These are phyloP conservation scores for Zoanthus sansibaricus DNA, from an alignment of 92 coral and sea anemone species.

Conservation along the genomic window DNA sequence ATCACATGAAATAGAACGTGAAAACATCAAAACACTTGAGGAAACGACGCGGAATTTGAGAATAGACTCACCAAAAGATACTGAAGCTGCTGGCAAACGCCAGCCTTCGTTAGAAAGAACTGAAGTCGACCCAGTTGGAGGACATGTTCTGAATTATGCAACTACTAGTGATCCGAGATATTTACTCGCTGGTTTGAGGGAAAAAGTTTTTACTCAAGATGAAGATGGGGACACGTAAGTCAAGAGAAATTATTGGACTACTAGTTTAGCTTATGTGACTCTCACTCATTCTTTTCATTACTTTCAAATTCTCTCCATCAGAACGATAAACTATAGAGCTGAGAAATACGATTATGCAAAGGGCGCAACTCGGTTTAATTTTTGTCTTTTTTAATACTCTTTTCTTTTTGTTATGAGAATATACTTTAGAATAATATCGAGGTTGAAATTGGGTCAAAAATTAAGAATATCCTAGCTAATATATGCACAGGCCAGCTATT, in stretches of 20 bases:
- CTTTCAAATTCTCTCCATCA: not conserved
- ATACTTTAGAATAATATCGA: too few species aligned
- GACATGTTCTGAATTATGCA: conserved; percentile 75
- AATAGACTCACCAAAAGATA: conserved; percentile 54
- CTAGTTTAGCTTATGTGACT: not conserved
- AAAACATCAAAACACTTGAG: conserved; percentile 35
- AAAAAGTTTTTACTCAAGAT: conserved; percentile 65
- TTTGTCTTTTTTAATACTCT: too few species aligned
- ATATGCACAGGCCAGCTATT: too few species aligned
- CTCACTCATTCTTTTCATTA: not conserved
- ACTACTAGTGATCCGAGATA: conserved; percentile 78
- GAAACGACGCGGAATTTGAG: conserved; percentile 62
- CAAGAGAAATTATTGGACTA: not conserved
- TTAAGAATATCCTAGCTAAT: too few species aligned
- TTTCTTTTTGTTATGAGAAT: too few species aligned
- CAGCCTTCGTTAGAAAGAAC: conserved; percentile 20
- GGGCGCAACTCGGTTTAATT: too few species aligned
- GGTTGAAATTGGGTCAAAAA: too few species aligned
- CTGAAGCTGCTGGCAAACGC: not conserved
- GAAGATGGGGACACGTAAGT: conserved; percentile 99
- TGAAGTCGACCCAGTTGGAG: conserved; percentile 29
- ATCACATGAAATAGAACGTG: not conserved
- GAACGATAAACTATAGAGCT: too few species aligned
- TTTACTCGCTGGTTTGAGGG: conserved; percentile 79
- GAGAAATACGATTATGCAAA: too few species aligned